Percentiles rank a stretch among this genome's conserved stretches.
Evolutionary conservation across 1,140 invertebrate genomes (phyloP).

Genomic region (Drosophila santomea): DNA sequence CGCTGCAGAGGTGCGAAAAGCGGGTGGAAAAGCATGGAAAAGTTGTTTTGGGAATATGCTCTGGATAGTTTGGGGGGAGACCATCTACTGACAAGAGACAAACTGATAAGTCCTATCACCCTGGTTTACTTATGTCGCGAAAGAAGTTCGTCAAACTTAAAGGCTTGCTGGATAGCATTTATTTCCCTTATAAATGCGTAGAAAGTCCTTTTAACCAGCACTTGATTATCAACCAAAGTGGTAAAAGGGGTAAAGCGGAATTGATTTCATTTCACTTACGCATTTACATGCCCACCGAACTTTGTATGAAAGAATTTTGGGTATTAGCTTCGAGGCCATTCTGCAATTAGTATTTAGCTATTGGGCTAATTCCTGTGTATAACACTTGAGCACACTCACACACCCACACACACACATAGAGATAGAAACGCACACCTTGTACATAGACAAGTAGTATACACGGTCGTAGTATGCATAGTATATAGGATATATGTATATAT

Average conservation of each 20-base stretch:
- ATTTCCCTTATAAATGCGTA: too few relatives aligned
- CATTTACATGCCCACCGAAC: not conserved
- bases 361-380: constrained; percentile 25
- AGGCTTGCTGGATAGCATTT: too few relatives aligned
- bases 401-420: constrained; percentile 1
- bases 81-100: not conserved
- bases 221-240: too few relatives aligned
- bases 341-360: constrained; percentile 1
- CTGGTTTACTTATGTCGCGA: too few relatives aligned
- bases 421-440: constrained; percentile 17
- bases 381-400: constrained; percentile 15
- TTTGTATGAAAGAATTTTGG: not conserved
- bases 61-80: too few relatives aligned
- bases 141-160: too few relatives aligned
- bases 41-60: too few relatives aligned
- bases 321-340: constrained; percentile 10
- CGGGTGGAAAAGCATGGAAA: too few relatives aligned
- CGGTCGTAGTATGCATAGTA: not conserved
- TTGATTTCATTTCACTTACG: not conserved
- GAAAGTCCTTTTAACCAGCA: too few relatives aligned
- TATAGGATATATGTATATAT: not conserved
- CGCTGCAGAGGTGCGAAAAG: constrained; percentile 89
- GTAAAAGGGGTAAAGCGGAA: too few relatives aligned
- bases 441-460: constrained; percentile 26
- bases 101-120: not conserved